phyloP scores from a whole-genome alignment of 2,113 vertebrate species.

The Laterallus jamaicensis region DNA sequence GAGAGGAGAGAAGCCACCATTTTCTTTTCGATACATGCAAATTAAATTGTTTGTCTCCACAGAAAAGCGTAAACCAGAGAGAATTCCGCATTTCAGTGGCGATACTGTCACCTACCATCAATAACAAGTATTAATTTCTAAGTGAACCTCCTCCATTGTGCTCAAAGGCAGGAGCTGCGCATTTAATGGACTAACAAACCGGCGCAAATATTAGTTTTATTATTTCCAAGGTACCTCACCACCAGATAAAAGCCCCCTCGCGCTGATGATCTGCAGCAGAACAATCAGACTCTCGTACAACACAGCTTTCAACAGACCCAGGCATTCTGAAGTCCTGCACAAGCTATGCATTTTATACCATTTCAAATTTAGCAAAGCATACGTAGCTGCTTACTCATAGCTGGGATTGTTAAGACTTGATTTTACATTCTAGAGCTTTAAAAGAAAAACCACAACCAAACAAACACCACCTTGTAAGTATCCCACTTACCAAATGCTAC shows the following conservation, averaged over 20 bases:
- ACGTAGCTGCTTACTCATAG: not conserved
- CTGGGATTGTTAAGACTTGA: conserved; percentile 3
- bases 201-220: conserved; percentile 24
- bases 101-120: conserved; percentile 46
- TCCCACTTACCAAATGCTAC: not conserved
- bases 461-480: not conserved
- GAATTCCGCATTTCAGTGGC: not conserved
- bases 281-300: not conserved
- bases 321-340: not conserved
- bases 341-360: not conserved
- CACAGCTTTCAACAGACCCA: not conserved
- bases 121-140: conserved; percentile 41
- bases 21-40: conserved; percentile 52
- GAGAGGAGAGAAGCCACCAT: conserved; percentile 39
- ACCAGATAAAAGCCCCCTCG: not conserved
- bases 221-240: conserved; percentile 26
- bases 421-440: conserved; percentile 2
- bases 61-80: not conserved
- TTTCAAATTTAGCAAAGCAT: not conserved
- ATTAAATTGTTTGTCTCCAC: conserved; percentile 42
- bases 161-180: conserved; percentile 37
- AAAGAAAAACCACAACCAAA: not conserved
- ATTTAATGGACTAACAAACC: conserved; percentile 34
- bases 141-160: not conserved
- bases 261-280: not conserved